Conservation (phyloP, 2,113 vertebrate species). For the Regulus satrapa region DNA sequence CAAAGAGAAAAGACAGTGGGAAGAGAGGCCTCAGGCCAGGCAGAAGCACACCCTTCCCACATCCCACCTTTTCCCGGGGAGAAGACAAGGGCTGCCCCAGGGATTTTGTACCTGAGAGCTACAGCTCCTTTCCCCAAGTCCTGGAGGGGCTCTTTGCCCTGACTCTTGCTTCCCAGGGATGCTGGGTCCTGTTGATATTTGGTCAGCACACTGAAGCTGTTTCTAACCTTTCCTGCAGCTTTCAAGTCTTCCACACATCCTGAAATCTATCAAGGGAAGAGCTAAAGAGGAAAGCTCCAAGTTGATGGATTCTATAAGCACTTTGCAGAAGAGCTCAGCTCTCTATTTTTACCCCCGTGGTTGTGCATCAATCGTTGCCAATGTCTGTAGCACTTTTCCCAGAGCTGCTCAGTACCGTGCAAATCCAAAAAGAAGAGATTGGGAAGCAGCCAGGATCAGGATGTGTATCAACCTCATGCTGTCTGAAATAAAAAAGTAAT, state of each 20-base stretch:
- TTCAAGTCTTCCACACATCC: background rate
- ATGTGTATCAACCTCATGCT: background rate
- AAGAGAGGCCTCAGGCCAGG: background rate
- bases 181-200: too few relatives aligned
- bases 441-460: background rate
- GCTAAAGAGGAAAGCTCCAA: background rate
- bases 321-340: background rate
- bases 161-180: fast-evolving
- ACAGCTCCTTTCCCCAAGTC: background rate
- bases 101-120: background rate
- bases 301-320: background rate
- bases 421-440: background rate
- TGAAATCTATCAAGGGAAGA: background rate
- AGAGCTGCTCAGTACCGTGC: background rate
- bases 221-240: background rate
- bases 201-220: background rate
- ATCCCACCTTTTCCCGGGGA: background rate
- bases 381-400: background rate
- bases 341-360: background rate
- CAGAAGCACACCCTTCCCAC: background rate
- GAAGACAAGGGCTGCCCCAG: background rate
- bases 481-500: background rate
- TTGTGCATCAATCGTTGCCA: background rate
- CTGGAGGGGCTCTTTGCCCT: background rate
- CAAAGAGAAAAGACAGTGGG: background rate